Percentiles rank a stretch among this genome's conserved stretches.
These are phyloP conservation scores for Saturnia pavonia DNA, from an alignment of 2,888 invertebrate genomes.

Conservation along the genomic window DNA sequence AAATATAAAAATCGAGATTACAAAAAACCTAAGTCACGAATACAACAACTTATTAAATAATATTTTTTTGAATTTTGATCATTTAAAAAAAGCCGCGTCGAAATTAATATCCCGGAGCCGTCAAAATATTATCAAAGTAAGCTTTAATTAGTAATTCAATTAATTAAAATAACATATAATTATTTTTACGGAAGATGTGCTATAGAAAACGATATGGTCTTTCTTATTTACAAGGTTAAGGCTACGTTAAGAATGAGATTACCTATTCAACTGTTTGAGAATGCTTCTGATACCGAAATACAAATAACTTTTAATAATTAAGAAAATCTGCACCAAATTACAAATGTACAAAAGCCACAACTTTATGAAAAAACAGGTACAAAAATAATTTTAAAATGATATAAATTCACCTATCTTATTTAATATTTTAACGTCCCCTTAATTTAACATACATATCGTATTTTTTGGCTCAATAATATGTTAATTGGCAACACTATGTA, in stretches of 20 bases:
- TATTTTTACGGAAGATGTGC: too few relatives aligned
- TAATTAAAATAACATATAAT: too few relatives aligned
- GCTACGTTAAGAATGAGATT: too few relatives aligned
- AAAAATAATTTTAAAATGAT: not conserved
- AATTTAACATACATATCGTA: not conserved
- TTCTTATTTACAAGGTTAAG: too few relatives aligned
- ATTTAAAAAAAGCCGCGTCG: not conserved
- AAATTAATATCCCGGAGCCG: not conserved
- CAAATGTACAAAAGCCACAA: not conserved
- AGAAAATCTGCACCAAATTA: too few relatives aligned
- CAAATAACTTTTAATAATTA: too few relatives aligned
- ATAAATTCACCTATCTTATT: not conserved
- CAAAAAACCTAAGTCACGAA: not conserved
- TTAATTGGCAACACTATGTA: not conserved
- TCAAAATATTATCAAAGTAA: not conserved
- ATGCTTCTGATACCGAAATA: too few relatives aligned
- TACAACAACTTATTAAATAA: not conserved
- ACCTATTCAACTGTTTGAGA: too few relatives aligned
- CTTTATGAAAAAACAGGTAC: not conserved
- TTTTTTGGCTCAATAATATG: constrained; percentile 2
- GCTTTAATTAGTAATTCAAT: not conserved
- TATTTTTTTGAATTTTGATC: not conserved
- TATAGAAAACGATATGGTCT: too few relatives aligned
- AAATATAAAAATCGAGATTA: not conserved
- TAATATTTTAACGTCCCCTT: constrained; percentile 6